Evolutionary conservation across 2,888 invertebrate genomes (phyloP).

Genomic region (Eristalis arbustorum): DNA sequence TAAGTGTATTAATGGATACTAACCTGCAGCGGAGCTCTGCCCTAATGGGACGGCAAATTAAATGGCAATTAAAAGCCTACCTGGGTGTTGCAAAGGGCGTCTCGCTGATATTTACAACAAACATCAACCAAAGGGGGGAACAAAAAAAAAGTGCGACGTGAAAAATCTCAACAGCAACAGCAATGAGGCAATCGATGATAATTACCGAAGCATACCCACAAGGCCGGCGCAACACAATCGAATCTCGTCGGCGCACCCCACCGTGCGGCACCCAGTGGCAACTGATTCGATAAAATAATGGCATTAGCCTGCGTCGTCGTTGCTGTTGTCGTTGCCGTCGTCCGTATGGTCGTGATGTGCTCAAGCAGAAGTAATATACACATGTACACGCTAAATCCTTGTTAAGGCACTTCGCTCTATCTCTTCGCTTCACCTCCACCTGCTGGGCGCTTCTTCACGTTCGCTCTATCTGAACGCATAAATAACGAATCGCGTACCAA

Average conservation of each 20-base stretch:
- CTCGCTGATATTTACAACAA: background rate
- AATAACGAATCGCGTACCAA: constrained; percentile 25
- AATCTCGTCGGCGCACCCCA: constrained; percentile 34
- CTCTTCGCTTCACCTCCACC: constrained; percentile 22
- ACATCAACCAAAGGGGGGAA: background rate
- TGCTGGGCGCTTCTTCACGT: constrained; percentile 4
- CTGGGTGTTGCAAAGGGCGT: background rate
- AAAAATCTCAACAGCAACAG: background rate
- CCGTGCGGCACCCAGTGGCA: constrained; percentile 2
- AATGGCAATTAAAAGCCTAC: constrained; percentile 56
- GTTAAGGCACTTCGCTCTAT: constrained; percentile 44
- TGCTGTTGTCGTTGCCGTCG: background rate
- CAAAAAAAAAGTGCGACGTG: background rate
- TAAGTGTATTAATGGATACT: constrained; percentile 50
- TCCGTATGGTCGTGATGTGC: constrained; percentile 45
- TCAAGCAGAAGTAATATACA: constrained; percentile 56
- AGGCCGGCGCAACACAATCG: constrained; percentile 43
- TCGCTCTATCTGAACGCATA: constrained; percentile 47
- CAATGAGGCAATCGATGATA: constrained; percentile 44
- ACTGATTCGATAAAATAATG: constrained; percentile 63
- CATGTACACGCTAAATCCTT: constrained; percentile 64
- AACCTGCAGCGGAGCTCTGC: background rate
- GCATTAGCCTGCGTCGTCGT: constrained; percentile 11
- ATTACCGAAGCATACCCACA: constrained; percentile 39
- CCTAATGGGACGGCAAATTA: constrained; percentile 48